Percentiles rank a stretch among this genome's conserved stretches.
These are phyloP conservation scores for Nephila pilipes DNA, from an alignment of 1,140 invertebrate species.

Conservation along the genomic window DNA sequence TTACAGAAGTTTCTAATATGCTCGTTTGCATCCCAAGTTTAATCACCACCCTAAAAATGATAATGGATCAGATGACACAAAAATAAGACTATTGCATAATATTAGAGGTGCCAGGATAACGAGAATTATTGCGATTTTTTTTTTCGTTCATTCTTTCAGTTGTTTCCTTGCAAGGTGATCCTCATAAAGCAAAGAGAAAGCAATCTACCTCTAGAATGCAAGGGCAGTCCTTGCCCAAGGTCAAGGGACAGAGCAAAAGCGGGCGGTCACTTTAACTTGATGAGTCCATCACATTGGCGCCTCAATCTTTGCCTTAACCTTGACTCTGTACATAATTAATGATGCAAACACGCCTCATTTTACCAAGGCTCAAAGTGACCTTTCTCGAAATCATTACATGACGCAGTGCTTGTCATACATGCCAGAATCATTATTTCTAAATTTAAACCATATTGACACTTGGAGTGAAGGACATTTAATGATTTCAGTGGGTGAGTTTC, in stretches of 20 bases:
- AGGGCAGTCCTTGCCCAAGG: slow-evolving; percentile 40
- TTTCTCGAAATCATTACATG: slow-evolving; percentile 1
- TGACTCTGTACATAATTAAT: slow-evolving; percentile 48
- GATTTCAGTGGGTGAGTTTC: no score
- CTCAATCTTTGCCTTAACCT: slow-evolving; percentile 38
- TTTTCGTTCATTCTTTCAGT: not conserved
- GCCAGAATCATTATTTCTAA: not conserved
- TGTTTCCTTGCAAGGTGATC: slow-evolving; percentile 41
- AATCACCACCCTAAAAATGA: not conserved
- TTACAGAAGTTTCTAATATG: not conserved
- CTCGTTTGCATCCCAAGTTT: not conserved
- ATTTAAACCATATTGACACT: slow-evolving; percentile 24
- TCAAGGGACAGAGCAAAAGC: slow-evolving; percentile 20
- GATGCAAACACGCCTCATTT: slow-evolving; percentile 43
- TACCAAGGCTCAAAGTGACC: slow-evolving; percentile 11
- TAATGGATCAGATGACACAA: not conserved
- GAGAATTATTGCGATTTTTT: not conserved
- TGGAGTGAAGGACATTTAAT: no score
- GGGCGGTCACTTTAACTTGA: not conserved
- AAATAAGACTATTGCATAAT: not conserved
- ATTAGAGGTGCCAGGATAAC: no score
- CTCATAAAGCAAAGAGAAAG: not conserved
- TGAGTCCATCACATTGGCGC: slow-evolving; percentile 13
- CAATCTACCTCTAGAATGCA: no score
- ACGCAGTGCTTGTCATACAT: not conserved